Evolutionary conservation across 30 jellyfish, hydroid and myxozoan genomes (phyloP).

Genomic region (Morbakka virulenta): DNA sequence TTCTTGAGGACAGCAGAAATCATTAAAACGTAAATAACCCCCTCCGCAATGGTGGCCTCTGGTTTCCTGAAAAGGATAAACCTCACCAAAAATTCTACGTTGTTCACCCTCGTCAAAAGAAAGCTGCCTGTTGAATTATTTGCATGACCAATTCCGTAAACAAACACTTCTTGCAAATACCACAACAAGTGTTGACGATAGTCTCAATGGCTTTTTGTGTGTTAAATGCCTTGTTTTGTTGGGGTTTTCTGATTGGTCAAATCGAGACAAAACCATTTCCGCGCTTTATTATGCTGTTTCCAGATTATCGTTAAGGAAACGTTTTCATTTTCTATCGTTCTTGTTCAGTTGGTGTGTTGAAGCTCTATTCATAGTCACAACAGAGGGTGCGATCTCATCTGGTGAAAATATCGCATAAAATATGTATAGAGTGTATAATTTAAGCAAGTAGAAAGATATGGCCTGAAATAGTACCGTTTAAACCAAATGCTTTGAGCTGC

Average conservation of each 20-base stretch:
- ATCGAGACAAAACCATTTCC: neutral
- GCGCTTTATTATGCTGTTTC: neutral
- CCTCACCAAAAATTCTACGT: no score
- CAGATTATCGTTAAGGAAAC: neutral
- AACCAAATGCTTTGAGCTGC: neutral
- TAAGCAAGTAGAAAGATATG: neutral
- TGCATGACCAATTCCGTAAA: no score
- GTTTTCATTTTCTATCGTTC: neutral
- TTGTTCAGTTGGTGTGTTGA: neutral
- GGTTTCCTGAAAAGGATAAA: no score
- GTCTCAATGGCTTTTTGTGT: no score
- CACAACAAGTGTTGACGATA: no score
- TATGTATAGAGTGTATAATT: neutral
- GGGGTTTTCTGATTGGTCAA: neutral
- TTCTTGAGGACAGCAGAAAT: no score
- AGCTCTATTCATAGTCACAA: constrained; percentile 5
- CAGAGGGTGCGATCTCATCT: constrained; percentile 24
- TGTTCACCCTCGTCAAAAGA: no score
- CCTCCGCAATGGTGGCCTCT: no score
- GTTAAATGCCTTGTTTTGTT: no score
- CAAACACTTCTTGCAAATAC: no score
- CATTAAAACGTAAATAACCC: no score
- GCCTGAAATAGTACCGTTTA: neutral
- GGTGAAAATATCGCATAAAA: constrained; percentile 49
- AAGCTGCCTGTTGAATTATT: no score